Conservation (phyloP, 2,888 invertebrate genomes). For the Hedychridium roseum region DNA sequence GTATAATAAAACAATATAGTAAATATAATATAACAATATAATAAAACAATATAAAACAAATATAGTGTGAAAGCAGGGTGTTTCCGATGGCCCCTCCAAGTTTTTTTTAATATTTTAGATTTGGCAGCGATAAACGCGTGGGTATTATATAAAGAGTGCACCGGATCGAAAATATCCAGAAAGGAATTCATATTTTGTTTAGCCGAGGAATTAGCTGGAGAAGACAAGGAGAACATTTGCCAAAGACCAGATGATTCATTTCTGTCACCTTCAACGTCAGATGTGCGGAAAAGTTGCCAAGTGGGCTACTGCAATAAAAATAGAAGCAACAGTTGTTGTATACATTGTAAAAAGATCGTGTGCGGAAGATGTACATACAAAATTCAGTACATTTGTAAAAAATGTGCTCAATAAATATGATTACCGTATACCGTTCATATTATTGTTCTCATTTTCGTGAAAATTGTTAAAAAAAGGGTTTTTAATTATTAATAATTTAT, state of each 20-base stretch:
- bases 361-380: conserved; percentile 6
- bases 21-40: no score
- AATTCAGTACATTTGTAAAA: conserved; percentile 9
- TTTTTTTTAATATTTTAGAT: conserved; percentile 13
- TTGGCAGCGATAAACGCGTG: conserved; percentile 14
- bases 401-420: conserved; percentile 11
- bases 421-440: conserved; percentile 10
- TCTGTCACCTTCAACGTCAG: conserved; percentile 2
- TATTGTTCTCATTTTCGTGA: conserved; percentile 9
- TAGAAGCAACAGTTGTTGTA: conserved; percentile 10
- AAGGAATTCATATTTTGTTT: conserved; percentile 12
- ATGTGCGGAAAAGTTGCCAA: conserved; percentile 14
- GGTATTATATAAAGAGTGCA: conserved; percentile 14
- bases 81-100: conserved; percentile 16
- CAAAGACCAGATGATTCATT: conserved; percentile 4
- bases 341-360: conserved; percentile 5
- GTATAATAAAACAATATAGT: no score
- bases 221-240: conserved; percentile 7
- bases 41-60: no score
- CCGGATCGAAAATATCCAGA: conserved; percentile 12
- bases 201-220: no score
- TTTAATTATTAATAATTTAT: conserved; percentile 1
- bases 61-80: no score
- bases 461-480: conserved; percentile 1
- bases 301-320: conserved; percentile 17